These are phyloP conservation scores for Pseudomyrmex gracilis DNA, from an alignment of 1,140 invertebrate genomes.

Conservation along the genomic window DNA sequence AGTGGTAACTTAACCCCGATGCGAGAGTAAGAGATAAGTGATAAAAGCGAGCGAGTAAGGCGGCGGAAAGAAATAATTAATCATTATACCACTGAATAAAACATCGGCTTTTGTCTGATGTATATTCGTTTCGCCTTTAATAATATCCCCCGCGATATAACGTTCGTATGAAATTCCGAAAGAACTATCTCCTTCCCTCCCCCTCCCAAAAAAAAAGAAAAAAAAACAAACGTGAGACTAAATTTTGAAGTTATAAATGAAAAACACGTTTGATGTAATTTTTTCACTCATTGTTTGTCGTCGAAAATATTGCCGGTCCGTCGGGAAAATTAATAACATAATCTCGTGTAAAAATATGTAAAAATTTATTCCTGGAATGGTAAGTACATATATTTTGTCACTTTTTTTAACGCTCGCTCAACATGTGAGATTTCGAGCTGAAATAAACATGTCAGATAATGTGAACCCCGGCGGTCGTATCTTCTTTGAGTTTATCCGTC, in stretches of 20 bases:
- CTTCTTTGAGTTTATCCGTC: not conserved
- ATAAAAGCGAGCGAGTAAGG: conserved; percentile 44
- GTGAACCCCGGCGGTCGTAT: not conserved
- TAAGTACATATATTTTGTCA: too few relatives aligned
- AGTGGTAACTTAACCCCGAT: conserved; percentile 38
- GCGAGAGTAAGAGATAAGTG: conserved; percentile 7
- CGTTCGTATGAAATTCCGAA: not conserved
- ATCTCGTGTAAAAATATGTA: too few relatives aligned
- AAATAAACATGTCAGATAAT: not conserved
- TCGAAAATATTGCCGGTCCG: too few relatives aligned
- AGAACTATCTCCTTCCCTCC: too few relatives aligned
- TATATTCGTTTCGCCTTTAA: not conserved
- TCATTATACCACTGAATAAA: conserved; percentile 43
- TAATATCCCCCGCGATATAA: not conserved
- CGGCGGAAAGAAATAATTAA: conserved; percentile 46
- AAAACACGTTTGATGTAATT: too few relatives aligned
- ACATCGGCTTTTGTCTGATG: not conserved
- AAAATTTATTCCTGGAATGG: too few relatives aligned
- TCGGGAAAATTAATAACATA: too few relatives aligned
- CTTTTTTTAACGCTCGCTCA: too few relatives aligned
- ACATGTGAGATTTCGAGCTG: not conserved
- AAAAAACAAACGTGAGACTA: too few relatives aligned
- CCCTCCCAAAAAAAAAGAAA: not conserved
- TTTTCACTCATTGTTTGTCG: too few relatives aligned
- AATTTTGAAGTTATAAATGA: too few relatives aligned